Conservation (phyloP, 2,797 vertebrate genomes). For the Buphagus erythrorhynchus region DNA sequence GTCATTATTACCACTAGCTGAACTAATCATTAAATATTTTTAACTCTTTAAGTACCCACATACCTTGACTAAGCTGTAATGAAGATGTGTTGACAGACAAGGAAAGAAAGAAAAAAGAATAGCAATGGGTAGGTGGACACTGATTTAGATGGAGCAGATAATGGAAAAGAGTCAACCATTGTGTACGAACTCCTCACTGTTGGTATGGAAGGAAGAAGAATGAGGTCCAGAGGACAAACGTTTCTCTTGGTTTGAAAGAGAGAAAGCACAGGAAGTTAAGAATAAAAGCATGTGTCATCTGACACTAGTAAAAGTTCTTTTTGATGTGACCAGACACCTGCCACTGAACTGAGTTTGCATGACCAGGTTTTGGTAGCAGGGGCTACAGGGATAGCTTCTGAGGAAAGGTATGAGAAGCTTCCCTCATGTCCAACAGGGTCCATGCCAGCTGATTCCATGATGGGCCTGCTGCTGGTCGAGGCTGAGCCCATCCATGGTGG, state of each 20-base stretch:
- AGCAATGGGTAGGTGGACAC: neutral
- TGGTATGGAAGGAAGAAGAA: neutral
- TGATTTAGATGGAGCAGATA: neutral
- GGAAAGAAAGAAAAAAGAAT: neutral
- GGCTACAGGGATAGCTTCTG: neutral
- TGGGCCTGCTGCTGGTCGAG: accelerated
- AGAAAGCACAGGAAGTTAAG: neutral
- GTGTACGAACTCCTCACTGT: neutral
- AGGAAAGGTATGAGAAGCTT: neutral
- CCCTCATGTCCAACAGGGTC: neutral
- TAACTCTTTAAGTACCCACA: neutral
- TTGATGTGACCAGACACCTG: neutral
- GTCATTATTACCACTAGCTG: neutral
- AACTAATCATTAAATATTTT: neutral
- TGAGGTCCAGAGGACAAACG: neutral
- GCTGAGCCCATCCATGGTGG: neutral
- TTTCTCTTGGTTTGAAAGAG: neutral
- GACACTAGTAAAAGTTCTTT: neutral
- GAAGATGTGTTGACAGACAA: neutral
- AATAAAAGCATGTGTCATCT: neutral
- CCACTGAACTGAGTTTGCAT: neutral
- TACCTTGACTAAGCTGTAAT: neutral
- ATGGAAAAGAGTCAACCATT: neutral
- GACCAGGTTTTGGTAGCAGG: neutral
- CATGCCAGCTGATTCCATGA: neutral